Percentiles rank a stretch among this genome's conserved stretches.
Evolutionary conservation across 2,888 invertebrate genomes (phyloP).

Genomic region (Miltochrista miniata): DNA sequence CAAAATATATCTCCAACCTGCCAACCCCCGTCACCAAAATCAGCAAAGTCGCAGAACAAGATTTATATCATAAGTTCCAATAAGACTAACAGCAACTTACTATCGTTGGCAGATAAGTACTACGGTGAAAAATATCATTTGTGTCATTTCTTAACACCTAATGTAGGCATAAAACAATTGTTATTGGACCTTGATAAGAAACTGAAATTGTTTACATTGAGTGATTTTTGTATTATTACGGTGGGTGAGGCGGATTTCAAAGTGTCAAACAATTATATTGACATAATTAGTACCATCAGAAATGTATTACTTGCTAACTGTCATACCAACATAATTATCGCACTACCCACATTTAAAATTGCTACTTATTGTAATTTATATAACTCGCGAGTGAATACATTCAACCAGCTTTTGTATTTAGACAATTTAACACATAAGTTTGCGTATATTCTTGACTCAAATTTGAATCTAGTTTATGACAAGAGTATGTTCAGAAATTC

Average conservation of each 20-base stretch:
- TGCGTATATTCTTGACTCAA: not conserved
- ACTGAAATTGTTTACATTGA: not conserved
- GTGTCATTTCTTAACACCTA: constrained; percentile 3
- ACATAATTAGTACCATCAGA: not conserved
- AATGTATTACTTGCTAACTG: not conserved
- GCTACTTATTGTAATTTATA: not conserved
- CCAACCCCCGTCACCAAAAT: no score
- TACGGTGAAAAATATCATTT: not conserved
- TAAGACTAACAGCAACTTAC: not conserved
- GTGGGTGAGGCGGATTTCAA: constrained; percentile 1
- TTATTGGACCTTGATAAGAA: not conserved
- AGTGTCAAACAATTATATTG: not conserved
- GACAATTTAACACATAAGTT: constrained; percentile 3
- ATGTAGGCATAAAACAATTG: not conserved
- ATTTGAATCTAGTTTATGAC: not conserved
- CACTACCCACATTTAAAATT: constrained; percentile 4
- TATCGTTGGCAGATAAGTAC: not conserved
- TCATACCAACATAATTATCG: constrained; percentile 5
- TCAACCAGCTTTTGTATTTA: constrained; percentile 1
- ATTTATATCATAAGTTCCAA: not conserved
- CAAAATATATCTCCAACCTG: no score
- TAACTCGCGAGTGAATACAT: not conserved
- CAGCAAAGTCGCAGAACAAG: no score
- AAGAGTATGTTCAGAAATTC: not conserved
- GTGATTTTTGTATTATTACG: not conserved